A percentile compares a stretch with the other conserved stretches of the same genome.
Conservation (phyloP, 2,797 vertebrate species). For the Lagodon rhomboides region DNA sequence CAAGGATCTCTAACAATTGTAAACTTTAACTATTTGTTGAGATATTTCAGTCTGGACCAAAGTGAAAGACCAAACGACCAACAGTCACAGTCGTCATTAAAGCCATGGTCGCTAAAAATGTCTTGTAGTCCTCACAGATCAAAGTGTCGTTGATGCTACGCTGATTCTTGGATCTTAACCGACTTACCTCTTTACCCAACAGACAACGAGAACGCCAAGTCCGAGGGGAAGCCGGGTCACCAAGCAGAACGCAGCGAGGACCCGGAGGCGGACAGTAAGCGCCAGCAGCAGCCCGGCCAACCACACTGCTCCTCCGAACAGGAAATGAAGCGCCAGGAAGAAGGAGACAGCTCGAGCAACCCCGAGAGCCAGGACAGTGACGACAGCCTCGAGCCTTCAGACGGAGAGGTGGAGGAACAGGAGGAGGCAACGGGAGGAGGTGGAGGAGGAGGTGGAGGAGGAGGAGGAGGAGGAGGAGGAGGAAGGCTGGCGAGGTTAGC, state of each 20-base stretch:
- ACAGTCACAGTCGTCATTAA: too few species aligned
- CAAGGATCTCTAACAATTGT: too few species aligned
- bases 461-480: conserved; percentile 62
- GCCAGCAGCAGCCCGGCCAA: conserved; percentile 89
- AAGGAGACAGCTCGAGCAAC: conserved; percentile 96
- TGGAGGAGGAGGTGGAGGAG: conserved; percentile 81
- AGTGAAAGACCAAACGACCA: too few species aligned
- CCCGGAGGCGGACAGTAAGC: conserved; percentile 92
- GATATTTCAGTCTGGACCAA: too few species aligned
- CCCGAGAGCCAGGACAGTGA: conserved; percentile 97
- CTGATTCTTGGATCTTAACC: neutral
- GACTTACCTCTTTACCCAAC: conserved; percentile 69
- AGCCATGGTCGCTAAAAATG: too few species aligned
- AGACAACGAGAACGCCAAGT: conserved; percentile 96
- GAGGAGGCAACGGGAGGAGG: conserved; percentile 86
- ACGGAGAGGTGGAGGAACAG: conserved; percentile 91
- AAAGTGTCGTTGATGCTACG: too few species aligned
- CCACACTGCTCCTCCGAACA: conserved; percentile 88
- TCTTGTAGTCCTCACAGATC: too few species aligned
- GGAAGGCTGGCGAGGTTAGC: conserved; percentile 78
- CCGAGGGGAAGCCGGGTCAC: conserved; percentile 91
- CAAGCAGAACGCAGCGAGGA: conserved; percentile 95
- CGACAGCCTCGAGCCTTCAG: conserved; percentile 95
- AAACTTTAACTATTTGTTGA: too few species aligned
- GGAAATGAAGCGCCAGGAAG: conserved; percentile 94